These are phyloP conservation scores for Chrysolina haemoptera DNA, from an alignment of 2,888 invertebrate genomes.

Conservation along the genomic window DNA sequence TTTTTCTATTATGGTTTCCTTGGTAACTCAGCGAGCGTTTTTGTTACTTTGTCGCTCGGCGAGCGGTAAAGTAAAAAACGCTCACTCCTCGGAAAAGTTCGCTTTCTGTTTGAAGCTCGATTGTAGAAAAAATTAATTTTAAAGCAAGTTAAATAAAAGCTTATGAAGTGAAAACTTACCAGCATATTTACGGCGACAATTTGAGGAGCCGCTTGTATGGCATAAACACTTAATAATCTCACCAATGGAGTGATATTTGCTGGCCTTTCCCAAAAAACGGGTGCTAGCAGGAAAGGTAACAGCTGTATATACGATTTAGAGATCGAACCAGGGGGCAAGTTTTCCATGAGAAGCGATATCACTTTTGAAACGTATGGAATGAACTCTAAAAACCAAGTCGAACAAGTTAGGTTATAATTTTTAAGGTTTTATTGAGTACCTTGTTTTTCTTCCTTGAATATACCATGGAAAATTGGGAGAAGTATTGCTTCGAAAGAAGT, in stretches of 20 bases:
- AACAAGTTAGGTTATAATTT: too few species aligned
- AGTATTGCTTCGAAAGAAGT: slow-evolving; percentile 91
- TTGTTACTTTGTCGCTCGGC: too few species aligned
- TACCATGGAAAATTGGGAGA: slow-evolving; percentile 96
- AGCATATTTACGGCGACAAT: slow-evolving; percentile 81
- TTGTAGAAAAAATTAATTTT: too few species aligned
- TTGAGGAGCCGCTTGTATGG: slow-evolving; percentile 80
- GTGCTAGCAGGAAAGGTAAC: slow-evolving; percentile 91
- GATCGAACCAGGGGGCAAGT: slow-evolving; percentile 72
- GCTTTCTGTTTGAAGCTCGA: too few species aligned
- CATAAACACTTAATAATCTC: slow-evolving; percentile 90
- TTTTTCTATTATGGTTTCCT: too few species aligned
- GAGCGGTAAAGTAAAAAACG: too few species aligned
- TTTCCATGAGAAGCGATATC: slow-evolving; percentile 90
- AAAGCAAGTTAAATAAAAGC: too few species aligned
- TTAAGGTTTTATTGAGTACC: slow-evolving; percentile 70
- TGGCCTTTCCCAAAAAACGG: slow-evolving; percentile 92
- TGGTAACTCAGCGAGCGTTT: too few species aligned
- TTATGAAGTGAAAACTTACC: slow-evolving; percentile 70
- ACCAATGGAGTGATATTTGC: slow-evolving; percentile 96
- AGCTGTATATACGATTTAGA: slow-evolving; percentile 91
- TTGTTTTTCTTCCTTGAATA: slow-evolving; percentile 94
- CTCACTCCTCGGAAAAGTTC: too few species aligned
- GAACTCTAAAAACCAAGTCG: slow-evolving; percentile 80
- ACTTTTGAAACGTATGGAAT: slow-evolving; percentile 99